Conservation (phyloP, 2,797 vertebrate genomes). For the Sebastes diploproa region DNA sequence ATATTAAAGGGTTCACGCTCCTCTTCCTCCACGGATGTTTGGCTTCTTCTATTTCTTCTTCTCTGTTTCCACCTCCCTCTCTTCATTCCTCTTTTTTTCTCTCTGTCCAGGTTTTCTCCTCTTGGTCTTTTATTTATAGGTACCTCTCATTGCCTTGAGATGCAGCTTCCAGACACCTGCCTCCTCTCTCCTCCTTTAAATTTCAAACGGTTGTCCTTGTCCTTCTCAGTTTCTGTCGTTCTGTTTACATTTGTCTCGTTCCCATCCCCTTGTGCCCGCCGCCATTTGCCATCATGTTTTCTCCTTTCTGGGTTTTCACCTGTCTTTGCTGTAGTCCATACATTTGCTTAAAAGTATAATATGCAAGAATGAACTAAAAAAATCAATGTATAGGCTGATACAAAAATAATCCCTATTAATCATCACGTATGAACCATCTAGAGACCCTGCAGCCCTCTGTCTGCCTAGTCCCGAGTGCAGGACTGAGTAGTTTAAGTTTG, state of each 20-base stretch:
- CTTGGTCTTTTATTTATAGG: not conserved
- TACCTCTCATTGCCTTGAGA: not conserved
- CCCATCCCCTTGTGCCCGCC: too few species aligned
- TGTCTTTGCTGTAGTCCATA: not conserved
- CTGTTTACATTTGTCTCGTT: not conserved
- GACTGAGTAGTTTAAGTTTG: too few species aligned
- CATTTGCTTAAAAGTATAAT: not conserved
- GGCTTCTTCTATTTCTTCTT: not conserved
- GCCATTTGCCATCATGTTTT: not conserved
- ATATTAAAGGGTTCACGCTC: not conserved
- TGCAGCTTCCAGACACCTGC: not conserved
- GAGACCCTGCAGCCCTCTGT: too few species aligned
- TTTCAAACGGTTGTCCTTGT: constrained; percentile 3
- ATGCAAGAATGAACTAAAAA: too few species aligned
- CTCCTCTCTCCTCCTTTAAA: not conserved
- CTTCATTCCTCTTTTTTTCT: not conserved
- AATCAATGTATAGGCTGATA: too few species aligned
- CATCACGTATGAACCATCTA: too few species aligned
- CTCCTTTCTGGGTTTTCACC: too few species aligned
- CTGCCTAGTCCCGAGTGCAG: too few species aligned
- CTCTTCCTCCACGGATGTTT: not conserved
- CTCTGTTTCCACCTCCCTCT: not conserved
- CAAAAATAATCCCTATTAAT: too few species aligned
- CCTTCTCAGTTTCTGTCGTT: not conserved
- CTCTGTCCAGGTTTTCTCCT: not conserved